Percentiles rank a stretch among this genome's conserved stretches.
Evolutionary conservation across 2,888 invertebrate species (phyloP).

Genomic region (Galerucella pusilla): DNA sequence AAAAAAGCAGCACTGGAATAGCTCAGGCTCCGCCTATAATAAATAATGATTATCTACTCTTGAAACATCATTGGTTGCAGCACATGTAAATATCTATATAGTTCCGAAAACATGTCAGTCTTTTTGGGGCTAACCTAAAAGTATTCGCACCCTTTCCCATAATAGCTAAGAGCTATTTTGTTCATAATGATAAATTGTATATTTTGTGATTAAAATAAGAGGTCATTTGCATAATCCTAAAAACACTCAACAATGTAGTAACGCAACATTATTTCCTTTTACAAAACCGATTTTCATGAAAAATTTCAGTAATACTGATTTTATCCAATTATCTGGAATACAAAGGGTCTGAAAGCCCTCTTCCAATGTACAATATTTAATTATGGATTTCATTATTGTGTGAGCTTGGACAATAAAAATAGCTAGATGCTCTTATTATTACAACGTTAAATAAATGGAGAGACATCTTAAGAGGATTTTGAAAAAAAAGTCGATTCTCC

Average conservation of each 20-base stretch:
- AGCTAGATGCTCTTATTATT: too few relatives aligned
- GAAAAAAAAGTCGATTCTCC: too few relatives aligned
- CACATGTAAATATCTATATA: too few relatives aligned
- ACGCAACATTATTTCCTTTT: neutral
- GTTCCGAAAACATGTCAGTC: too few relatives aligned
- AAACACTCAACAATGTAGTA: neutral
- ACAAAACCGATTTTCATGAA: neutral
- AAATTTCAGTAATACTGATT: neutral
- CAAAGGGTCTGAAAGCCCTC: neutral
- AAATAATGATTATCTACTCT: too few relatives aligned
- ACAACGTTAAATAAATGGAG: too few relatives aligned
- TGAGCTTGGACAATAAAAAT: neutral
- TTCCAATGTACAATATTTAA: constrained; percentile 4
- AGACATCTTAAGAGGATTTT: too few relatives aligned
- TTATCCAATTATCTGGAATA: constrained; percentile 2
- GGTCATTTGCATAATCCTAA: neutral
- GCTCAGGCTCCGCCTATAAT: too few relatives aligned
- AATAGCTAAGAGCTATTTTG: neutral
- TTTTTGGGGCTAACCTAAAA: too few relatives aligned
- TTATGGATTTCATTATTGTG: neutral
- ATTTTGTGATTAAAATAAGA: neutral
- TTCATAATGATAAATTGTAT: neutral
- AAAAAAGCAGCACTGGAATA: too few relatives aligned
- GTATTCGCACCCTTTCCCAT: neutral
- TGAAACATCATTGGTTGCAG: too few relatives aligned